phyloP scores from a whole-genome alignment of 2,888 invertebrate species.

The Tribolium freemani region DNA sequence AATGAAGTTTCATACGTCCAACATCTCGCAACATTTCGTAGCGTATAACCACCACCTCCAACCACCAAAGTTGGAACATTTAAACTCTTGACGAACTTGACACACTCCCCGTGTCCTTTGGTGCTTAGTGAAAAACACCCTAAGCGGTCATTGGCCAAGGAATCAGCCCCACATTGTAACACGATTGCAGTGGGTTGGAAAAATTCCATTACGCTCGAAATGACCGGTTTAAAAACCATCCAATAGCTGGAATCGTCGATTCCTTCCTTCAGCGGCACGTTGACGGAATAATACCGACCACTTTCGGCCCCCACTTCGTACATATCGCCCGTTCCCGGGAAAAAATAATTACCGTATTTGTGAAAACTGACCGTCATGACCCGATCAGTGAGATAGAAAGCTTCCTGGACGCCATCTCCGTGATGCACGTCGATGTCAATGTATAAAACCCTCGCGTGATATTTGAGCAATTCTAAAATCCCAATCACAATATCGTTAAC shows the following conservation, averaged over 20 bases:
- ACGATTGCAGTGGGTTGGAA: conserved; percentile 98
- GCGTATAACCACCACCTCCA: conserved; percentile 87
- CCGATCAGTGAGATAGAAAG: conserved; percentile 95
- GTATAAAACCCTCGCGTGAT: conserved; percentile 94
- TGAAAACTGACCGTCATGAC: conserved; percentile 99
- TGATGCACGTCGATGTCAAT: conserved; percentile 99
- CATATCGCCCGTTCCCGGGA: conserved; percentile 99
- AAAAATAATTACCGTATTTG: conserved; percentile 98
- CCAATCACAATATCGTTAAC: conserved; percentile 99
- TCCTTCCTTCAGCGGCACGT: conserved; percentile 97
- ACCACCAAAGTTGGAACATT: conserved; percentile 84
- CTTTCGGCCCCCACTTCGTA: conserved; percentile 97
- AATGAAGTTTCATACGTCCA: conserved; percentile 99
- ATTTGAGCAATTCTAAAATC: conserved; percentile 93
- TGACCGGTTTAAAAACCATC: conserved; percentile 94
- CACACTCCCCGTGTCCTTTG: conserved; percentile 97
- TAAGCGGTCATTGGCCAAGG: conserved; percentile 92
- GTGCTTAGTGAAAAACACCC: conserved; percentile 98
- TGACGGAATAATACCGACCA: conserved; percentile 96
- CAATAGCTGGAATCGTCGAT: conserved; percentile 95
- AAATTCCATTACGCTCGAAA: conserved; percentile 94
- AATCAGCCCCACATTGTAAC: conserved; percentile 98
- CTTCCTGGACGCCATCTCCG: conserved; percentile 97
- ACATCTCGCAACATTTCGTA: conserved; percentile 96
- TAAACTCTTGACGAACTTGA: conserved; percentile 93